Conservation (phyloP, 2,888 invertebrate species). For the Amphipyra berbera region DNA sequence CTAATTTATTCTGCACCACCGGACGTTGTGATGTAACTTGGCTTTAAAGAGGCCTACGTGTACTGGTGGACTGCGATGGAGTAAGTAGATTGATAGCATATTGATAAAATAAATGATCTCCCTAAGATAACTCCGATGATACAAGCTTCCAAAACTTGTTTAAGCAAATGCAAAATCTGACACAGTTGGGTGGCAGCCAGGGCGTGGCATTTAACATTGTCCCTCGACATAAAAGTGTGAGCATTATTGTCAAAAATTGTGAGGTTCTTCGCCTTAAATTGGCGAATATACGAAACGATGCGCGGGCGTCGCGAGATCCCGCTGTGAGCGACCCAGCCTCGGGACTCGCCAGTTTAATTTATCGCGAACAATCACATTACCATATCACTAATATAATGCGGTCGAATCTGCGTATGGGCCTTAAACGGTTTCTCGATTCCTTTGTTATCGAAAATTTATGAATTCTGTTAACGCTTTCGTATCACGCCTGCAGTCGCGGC, state of each 20-base stretch:
- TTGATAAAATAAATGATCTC: neutral
- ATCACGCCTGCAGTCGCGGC: conserved; percentile 77
- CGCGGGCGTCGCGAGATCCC: conserved; percentile 80
- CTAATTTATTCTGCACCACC: neutral
- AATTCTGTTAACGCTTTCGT: conserved; percentile 81
- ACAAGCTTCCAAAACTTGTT: neutral
- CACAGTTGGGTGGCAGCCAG: conserved; percentile 54
- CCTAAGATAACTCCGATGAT: neutral
- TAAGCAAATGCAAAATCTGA: conserved; percentile 27
- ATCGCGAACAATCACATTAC: conserved; percentile 89
- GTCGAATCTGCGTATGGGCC: conserved; percentile 83
- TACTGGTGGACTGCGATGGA: neutral
- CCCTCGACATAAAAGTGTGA: conserved; percentile 64
- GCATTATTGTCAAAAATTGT: conserved; percentile 78
- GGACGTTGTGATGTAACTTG: neutral
- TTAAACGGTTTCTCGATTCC: conserved; percentile 87
- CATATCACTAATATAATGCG: conserved; percentile 88
- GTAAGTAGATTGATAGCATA: neutral
- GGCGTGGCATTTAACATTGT: conserved; percentile 62
- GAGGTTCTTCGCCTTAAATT: conserved; percentile 81
- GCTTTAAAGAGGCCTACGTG: neutral
- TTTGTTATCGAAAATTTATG: conserved; percentile 87
- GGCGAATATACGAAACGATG: conserved; percentile 66
- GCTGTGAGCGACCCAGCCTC: conserved; percentile 77
- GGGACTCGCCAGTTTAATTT: conserved; percentile 82